Percentiles rank a stretch among this genome's conserved stretches.
Evolutionary conservation across 2,888 invertebrate genomes (phyloP).

Genomic region (Cephus pulcher): DNA sequence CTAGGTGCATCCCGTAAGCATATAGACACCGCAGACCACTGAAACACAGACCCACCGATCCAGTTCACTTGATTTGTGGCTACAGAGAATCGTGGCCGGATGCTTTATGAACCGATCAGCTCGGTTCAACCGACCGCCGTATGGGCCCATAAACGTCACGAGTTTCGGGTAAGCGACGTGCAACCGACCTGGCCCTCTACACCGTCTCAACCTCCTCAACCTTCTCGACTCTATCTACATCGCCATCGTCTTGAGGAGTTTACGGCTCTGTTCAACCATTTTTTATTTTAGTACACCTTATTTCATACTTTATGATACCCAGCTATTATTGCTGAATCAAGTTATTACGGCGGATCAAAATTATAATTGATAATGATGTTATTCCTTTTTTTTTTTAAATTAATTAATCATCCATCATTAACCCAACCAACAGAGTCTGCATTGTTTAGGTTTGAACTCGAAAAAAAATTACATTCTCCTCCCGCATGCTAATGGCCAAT

Average conservation of each 20-base stretch:
- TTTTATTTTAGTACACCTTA: background rate
- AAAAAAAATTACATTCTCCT: background rate
- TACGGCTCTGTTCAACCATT: background rate
- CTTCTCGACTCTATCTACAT: background rate
- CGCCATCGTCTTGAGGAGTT: background rate
- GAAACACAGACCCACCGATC: conserved; percentile 19
- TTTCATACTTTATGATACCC: background rate
- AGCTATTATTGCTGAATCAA: background rate
- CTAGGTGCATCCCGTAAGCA: conserved; percentile 10
- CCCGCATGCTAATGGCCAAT: background rate
- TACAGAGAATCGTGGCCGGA: conserved; percentile 43
- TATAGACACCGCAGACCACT: conserved; percentile 13
- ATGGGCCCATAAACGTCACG: conserved; percentile 55
- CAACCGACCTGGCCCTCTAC: conserved; percentile 1
- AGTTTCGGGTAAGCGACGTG: conserved; percentile 41
- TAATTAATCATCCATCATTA: background rate
- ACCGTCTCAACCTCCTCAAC: background rate
- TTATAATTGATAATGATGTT: background rate
- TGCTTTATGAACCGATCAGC: conserved; percentile 59
- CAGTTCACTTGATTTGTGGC: conserved; percentile 57
- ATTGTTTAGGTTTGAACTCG: background rate
- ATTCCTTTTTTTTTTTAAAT: background rate
- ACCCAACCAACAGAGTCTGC: background rate
- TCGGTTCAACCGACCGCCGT: conserved; percentile 38
- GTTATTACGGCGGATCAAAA: background rate